Conservation (phyloP, 2,888 invertebrate genomes). For the Buathra laborator region DNA sequence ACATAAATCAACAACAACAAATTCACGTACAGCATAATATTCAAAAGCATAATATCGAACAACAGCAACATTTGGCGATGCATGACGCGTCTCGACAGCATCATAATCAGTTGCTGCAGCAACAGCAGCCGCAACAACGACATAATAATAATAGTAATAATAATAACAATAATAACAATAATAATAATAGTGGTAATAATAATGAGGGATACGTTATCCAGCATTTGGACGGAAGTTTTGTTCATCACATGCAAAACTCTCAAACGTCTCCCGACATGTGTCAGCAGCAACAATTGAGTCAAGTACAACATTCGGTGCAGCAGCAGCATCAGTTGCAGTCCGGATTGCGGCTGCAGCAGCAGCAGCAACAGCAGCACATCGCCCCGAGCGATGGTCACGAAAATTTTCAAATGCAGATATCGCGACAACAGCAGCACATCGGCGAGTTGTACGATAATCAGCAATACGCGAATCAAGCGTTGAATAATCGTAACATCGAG, state of each 20-base stretch:
- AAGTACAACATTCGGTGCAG: slow-evolving; percentile 79
- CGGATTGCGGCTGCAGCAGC: slow-evolving; percentile 58
- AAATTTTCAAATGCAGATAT: slow-evolving; percentile 78
- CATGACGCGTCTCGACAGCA: slow-evolving; percentile 70
- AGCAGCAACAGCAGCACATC: slow-evolving; percentile 77
- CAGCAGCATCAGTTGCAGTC: slow-evolving; percentile 75
- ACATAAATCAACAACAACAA: slow-evolving; percentile 75
- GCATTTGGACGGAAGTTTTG: slow-evolving; percentile 77
- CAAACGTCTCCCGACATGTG: slow-evolving; percentile 77
- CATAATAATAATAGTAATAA: slow-evolving; percentile 75
- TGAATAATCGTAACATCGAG: slow-evolving; percentile 83
- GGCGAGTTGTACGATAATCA: slow-evolving; percentile 82
- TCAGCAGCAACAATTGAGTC: slow-evolving; percentile 79
- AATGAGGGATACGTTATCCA: slow-evolving; percentile 74
- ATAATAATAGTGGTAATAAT: slow-evolving; percentile 69
- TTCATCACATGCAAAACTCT: slow-evolving; percentile 78
- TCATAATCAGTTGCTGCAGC: slow-evolving; percentile 76
- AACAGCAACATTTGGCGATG: slow-evolving; percentile 67
- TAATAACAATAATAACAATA: slow-evolving; percentile 73
- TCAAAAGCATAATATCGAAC: slow-evolving; percentile 71
- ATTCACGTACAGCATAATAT: slow-evolving; percentile 71
- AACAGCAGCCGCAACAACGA: slow-evolving; percentile 76
- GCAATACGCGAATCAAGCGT: slow-evolving; percentile 81
- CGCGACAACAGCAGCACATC: slow-evolving; percentile 76
- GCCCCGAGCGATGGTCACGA: slow-evolving; percentile 75